Base-by-base conservation (phyloP, 2,113 vertebrate species). In the Nymphicus hollandicus region DNA sequence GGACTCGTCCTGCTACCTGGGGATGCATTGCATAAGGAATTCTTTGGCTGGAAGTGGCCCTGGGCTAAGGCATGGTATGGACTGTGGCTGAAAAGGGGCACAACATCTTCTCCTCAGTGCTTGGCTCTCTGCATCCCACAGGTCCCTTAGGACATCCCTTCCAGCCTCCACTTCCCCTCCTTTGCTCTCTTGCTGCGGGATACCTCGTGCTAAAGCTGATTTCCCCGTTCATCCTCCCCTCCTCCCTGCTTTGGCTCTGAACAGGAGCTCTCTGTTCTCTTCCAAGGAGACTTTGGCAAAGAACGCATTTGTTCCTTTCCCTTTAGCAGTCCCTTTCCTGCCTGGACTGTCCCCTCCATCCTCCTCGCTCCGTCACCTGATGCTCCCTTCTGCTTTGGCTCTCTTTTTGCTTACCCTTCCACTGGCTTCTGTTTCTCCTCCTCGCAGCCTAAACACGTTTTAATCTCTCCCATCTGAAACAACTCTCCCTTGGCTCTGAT, bases 391-490 rank as follows among this genome's bases (percentile, higher is more conserved):
- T 61, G 52, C 83, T 79, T 86, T 96, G 95, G 83, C 77, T 95
- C 64, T 64, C 49, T 78, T 65, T 95, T 88, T 79, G 80, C 89
- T 89, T 64, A 71, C 27, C 55, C 55, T 92, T 70, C 64, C 61
- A 35, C 55, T 49, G 63, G 63, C 68, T 95, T 73, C 92, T 94
- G 49, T 19, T 68, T 84, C 77, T 82, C 27, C 65, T 89, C 24
- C 88, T 88, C 7, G 0, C 63, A 91, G 74, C 53, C 89, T 52
- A 92, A 84, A 50, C 61, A 89, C 3, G 20, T 91, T 95, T 95
- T 96, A 95, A 95, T 89, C 77, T 81, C 89, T 92, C 73, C 86
- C 86, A 95, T 93, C 91, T 96, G 93, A 64, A 93, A 93, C 52
- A 91, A 68, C 86, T 56, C 77, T 72, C 69, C 47, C 61, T 64